Evolutionary conservation across 2,797 vertebrate genomes (phyloP).

Genomic region (Potorous gilbertii): DNA sequence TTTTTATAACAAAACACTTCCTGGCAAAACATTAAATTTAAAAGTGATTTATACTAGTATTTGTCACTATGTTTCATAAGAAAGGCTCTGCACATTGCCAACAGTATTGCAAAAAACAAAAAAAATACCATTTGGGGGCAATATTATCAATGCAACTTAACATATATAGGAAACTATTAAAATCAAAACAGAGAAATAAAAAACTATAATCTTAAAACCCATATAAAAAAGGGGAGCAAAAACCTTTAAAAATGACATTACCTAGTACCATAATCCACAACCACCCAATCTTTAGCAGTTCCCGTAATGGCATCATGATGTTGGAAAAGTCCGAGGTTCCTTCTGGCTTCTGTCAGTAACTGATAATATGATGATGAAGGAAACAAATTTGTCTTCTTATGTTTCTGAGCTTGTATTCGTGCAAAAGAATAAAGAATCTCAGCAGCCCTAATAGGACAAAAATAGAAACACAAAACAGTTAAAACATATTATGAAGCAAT

Average conservation of each 20-base stretch:
- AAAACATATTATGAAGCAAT: not conserved
- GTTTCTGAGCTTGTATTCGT: conserved; percentile 87
- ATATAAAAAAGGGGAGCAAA: conserved; percentile 8
- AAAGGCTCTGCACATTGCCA: not conserved
- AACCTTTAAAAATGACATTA: conserved; percentile 72
- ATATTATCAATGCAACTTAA: conserved; percentile 2
- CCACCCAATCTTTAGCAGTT: conserved; percentile 92
- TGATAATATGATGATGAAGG: conserved; percentile 87
- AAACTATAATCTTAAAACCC: not conserved
- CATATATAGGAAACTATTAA: conserved; percentile 30
- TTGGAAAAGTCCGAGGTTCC: conserved; percentile 93
- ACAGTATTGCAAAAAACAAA: not conserved
- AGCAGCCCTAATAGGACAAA: conserved; percentile 86
- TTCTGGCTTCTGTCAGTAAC: conserved; percentile 88
- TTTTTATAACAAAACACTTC: not conserved
- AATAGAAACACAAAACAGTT: conserved; percentile 35
- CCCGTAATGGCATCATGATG: conserved; percentile 96
- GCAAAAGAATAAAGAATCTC: conserved; percentile 94
- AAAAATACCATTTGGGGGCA: not conserved
- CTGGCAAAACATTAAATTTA: not conserved
- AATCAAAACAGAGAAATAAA: conserved; percentile 24
- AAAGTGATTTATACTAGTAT: not conserved
- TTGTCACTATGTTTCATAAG: not conserved
- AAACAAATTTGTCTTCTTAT: conserved; percentile 82
- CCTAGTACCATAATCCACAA: conserved; percentile 95